Conservation (phyloP, 35 echinoderm and acorn worm genomes). For the Hemicentrotus pulcherrimus region DNA sequence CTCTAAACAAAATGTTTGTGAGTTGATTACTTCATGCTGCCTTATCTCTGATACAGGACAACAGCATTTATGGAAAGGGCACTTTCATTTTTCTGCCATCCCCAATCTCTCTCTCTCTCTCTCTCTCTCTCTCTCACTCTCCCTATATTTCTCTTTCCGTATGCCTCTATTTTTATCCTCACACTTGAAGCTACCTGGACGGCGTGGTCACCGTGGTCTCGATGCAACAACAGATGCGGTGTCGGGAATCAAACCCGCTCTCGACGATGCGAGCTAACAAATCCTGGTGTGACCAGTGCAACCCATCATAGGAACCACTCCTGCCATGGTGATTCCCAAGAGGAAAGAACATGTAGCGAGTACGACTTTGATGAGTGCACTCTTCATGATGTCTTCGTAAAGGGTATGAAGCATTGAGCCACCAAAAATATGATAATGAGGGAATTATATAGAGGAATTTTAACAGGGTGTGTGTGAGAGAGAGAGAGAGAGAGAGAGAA, state of each 20-base stretch:
- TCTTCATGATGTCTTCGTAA: background rate
- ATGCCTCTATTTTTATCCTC: no score
- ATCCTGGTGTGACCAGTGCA: background rate
- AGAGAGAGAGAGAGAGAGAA: no score
- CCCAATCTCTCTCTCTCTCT: background rate
- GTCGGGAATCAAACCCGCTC: conserved; percentile 14
- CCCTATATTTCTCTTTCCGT: background rate
- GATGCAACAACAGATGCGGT: conserved; percentile 24
- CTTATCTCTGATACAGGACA: background rate
- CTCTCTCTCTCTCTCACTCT: background rate
- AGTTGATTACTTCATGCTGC: no score
- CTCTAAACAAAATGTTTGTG: no score
- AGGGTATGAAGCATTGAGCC: background rate
- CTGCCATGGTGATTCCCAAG: background rate
- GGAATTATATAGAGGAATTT: no score
- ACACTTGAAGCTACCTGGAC: background rate
- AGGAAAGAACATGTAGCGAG: background rate
- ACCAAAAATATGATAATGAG: no score
- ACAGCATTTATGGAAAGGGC: background rate
- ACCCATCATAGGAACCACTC: background rate
- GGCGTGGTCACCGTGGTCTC: conserved; percentile 24
- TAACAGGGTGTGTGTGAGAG: no score
- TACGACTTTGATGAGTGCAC: background rate
- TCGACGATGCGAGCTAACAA: background rate
- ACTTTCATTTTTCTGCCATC: background rate